These are phyloP conservation scores for Drosophila incognita DNA, from an alignment of 2,888 invertebrate genomes.

Conservation along the genomic window DNA sequence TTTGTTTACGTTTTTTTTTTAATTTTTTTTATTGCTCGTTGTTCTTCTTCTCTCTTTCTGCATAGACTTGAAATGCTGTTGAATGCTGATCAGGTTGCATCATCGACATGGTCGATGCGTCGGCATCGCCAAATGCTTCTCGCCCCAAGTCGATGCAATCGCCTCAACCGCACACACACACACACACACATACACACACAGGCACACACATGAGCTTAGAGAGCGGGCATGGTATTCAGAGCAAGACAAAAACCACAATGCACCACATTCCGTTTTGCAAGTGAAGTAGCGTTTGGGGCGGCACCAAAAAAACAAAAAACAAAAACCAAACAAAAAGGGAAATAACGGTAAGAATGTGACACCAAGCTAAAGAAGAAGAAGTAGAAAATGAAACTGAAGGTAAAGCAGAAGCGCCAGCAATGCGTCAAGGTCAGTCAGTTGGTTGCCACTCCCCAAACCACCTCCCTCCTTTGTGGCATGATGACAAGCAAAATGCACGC, in stretches of 20 bases:
- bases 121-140: slow-evolving; percentile 37
- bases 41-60: slow-evolving; percentile 20
- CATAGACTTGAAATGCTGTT: slow-evolving; percentile 10
- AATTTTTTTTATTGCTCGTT: background rate
- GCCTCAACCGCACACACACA: slow-evolving; percentile 21
- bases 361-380: slow-evolving; percentile 17
- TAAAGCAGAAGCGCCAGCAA: slow-evolving; percentile 12
- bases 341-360: slow-evolving; percentile 61
- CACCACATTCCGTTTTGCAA: slow-evolving; percentile 35
- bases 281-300: slow-evolving; percentile 17
- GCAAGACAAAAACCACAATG: slow-evolving; percentile 72
- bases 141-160: slow-evolving; percentile 45
- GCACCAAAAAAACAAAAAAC: slow-evolving; percentile 1
- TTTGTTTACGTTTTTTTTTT: background rate
- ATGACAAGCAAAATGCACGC: slow-evolving; percentile 75
- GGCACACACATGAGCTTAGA: slow-evolving; percentile 1
- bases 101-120: slow-evolving; percentile 62
- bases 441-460: slow-evolving; percentile 5
- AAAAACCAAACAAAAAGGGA: background rate
- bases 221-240: slow-evolving; percentile 76
- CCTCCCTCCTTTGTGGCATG: slow-evolving; percentile 29
- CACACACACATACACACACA: background rate
- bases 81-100: slow-evolving; percentile 57
- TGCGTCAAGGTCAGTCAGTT: slow-evolving; percentile 47
- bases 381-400: slow-evolving; percentile 14